Conservation (phyloP, 2,113 vertebrate species). For the Cyprinodon tularosa region DNA sequence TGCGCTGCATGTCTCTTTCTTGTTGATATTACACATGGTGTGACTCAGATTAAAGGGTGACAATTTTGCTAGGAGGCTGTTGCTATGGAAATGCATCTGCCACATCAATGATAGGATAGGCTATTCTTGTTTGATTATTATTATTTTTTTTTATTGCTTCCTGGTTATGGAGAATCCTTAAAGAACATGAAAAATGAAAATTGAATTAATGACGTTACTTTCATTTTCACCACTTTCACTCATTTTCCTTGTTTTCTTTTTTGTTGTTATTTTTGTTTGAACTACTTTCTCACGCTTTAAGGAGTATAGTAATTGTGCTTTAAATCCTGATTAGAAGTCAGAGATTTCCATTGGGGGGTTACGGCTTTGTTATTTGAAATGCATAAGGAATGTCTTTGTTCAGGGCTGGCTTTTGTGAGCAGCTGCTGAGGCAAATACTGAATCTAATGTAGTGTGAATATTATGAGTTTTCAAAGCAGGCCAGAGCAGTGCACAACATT, state of each 20-base stretch:
- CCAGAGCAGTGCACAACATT: conserved; percentile 56
- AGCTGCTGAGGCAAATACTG: conserved; percentile 67
- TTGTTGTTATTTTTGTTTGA: conserved; percentile 51
- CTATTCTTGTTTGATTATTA: conserved; percentile 85
- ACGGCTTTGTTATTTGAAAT: conserved; percentile 75
- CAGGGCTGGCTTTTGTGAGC: conserved; percentile 71
- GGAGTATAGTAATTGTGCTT: conserved; percentile 74
- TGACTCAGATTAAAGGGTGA: conserved; percentile 80
- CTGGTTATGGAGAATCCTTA: conserved; percentile 81
- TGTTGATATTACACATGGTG: conserved; percentile 79
- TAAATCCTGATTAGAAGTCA: conserved; percentile 78
- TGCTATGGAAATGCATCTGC: conserved; percentile 83
- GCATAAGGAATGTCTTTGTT: conserved; percentile 79
- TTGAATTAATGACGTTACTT: conserved; percentile 79
- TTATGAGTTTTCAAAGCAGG: conserved; percentile 71
- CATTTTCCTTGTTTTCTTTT: conserved; percentile 3
- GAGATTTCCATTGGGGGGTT: conserved; percentile 69
- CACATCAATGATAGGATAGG: conserved; percentile 83
- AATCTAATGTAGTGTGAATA: conserved; percentile 77
- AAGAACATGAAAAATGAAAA: conserved; percentile 82
- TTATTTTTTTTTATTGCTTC: conserved; percentile 83
- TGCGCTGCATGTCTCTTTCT: conserved; percentile 58
- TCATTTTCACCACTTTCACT: conserved; percentile 27
- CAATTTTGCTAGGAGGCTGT: conserved; percentile 79
- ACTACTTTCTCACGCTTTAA: conserved; percentile 73